Conservation (phyloP, 1,140 invertebrate genomes). For the Neotoxoptera formosana region DNA sequence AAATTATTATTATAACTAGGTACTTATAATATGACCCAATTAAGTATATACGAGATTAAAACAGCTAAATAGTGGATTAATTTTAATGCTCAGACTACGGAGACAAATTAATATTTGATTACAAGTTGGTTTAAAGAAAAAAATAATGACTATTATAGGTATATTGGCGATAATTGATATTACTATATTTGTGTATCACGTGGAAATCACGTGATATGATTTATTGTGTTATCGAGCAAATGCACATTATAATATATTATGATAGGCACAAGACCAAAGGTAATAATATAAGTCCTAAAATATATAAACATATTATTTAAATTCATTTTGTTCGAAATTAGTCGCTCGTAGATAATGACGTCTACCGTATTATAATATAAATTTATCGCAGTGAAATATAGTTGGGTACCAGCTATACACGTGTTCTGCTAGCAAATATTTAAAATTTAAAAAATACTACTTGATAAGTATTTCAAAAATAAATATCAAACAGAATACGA, state of each 20-base stretch:
- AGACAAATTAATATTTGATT: background rate
- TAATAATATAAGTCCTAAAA: conserved; percentile 10
- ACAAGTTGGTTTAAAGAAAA: background rate
- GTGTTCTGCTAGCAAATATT: background rate
- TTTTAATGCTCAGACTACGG: background rate
- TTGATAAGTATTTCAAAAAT: background rate
- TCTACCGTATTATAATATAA: background rate
- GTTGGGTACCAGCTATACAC: background rate
- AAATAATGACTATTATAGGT: too few relatives aligned
- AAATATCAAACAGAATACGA: background rate
- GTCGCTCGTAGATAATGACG: background rate
- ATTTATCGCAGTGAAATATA: background rate
- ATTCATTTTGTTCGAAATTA: background rate
- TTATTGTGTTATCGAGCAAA: background rate
- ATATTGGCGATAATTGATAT: background rate
- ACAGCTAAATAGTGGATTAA: background rate
- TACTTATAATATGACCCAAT: background rate
- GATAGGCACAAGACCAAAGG: background rate
- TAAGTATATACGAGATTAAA: background rate
- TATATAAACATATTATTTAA: background rate
- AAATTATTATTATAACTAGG: background rate
- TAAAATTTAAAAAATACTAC: background rate
- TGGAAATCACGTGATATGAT: background rate
- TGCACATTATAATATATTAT: background rate
- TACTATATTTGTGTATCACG: background rate